These are phyloP conservation scores for Babyrousa celebensis DNA, from an alignment of 2,797 vertebrate species.

Conservation along the genomic window DNA sequence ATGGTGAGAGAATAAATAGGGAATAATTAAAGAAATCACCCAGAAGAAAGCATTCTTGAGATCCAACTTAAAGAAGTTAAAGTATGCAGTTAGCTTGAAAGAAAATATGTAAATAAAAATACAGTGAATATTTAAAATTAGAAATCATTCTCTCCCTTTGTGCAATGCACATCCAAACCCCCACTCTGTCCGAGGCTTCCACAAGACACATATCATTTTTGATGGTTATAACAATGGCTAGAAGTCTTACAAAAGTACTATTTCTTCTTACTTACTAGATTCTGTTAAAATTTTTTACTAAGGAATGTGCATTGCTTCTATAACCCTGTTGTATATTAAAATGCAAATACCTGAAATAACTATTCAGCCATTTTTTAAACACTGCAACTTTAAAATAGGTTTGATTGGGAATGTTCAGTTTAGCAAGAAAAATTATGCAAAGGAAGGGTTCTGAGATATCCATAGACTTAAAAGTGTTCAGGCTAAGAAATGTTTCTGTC, in stretches of 20 bases:
- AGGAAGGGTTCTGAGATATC: background rate
- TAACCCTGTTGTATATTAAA: background rate
- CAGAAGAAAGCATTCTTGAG: background rate
- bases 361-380: background rate
- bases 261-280: background rate
- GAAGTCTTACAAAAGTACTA: background rate
- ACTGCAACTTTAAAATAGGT: background rate
- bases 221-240: background rate
- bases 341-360: background rate
- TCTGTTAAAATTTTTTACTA: background rate
- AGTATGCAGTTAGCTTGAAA: background rate
- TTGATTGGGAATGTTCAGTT: background rate
- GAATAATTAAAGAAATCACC: background rate
- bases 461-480: background rate
- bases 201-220: background rate
- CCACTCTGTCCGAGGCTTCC: background rate
- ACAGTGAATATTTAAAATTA: background rate
- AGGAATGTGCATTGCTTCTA: background rate
- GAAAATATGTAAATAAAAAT: background rate
- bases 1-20: background rate
- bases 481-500: too few relatives aligned
- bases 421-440: background rate
- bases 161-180: background rate
- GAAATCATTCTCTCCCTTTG: background rate
- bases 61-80: background rate